These are phyloP conservation scores for Alethe diademata DNA, from an alignment of 2,113 vertebrate genomes.

Conservation along the genomic window DNA sequence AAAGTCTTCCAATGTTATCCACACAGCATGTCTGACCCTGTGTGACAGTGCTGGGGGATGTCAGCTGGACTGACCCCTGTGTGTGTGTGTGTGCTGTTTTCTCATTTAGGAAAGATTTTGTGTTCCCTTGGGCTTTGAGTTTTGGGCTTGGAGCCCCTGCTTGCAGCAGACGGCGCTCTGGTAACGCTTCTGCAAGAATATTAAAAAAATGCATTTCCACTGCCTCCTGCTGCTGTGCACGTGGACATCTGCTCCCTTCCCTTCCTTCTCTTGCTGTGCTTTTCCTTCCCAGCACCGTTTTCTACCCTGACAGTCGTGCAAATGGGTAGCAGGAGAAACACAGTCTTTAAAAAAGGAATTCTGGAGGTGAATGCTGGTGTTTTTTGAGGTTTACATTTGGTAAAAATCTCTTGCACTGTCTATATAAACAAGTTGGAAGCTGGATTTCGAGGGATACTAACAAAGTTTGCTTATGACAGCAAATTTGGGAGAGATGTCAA, in stretches of 20 bases:
- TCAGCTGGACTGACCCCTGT: too few relatives aligned
- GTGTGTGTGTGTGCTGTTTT: too few relatives aligned
- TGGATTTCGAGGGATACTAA: not conserved
- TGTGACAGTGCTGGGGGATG: too few relatives aligned
- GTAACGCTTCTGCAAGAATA: rapidly evolving
- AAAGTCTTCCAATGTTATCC: too few relatives aligned
- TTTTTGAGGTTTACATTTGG: not conserved
- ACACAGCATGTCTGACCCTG: too few relatives aligned
- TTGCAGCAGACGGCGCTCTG: not conserved
- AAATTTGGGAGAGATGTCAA: not conserved
- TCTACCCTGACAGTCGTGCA: not conserved
- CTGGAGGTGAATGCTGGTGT: not conserved
- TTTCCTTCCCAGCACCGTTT: not conserved
- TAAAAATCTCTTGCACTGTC: not conserved
- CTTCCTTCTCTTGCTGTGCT: too few relatives aligned
- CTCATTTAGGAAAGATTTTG: rapidly evolving
- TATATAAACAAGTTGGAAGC: not conserved
- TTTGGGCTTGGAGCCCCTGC: rapidly evolving
- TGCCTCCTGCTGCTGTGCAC: too few relatives aligned
- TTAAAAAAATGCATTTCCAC: rapidly evolving
- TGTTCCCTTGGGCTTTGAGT: not conserved
- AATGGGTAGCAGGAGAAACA: not conserved
- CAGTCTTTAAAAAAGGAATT: not conserved
- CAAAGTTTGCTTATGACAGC: not conserved
- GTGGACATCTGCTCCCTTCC: not conserved